Evolutionary conservation across 35 echinoderm and acorn worm genomes (phyloP).

Genomic region (Lytechinus variegatus): DNA sequence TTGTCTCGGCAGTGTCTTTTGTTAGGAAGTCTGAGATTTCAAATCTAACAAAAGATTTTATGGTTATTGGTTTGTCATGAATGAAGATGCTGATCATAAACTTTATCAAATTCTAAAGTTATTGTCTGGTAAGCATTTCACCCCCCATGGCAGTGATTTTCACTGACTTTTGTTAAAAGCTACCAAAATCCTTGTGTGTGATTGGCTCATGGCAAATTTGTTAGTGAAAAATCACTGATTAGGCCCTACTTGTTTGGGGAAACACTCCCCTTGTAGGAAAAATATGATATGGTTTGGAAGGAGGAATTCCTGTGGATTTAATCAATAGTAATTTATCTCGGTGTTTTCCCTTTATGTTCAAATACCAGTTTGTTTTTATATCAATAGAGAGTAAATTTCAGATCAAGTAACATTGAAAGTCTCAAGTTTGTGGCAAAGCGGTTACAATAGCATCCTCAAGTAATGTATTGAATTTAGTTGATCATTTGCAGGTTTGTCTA

Average conservation of each 20-base stretch:
- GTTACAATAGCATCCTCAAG: not conserved
- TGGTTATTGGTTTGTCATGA: not conserved
- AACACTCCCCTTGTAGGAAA: too few species aligned
- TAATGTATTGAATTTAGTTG: not conserved
- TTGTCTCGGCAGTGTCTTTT: not conserved
- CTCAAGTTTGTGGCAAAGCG: not conserved
- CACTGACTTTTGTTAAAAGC: too few species aligned
- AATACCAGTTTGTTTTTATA: not conserved
- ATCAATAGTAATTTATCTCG: not conserved
- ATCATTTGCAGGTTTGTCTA: not conserved
- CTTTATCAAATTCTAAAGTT: too few species aligned
- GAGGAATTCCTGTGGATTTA: not conserved
- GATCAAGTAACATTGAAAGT: not conserved
- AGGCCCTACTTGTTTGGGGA: too few species aligned
- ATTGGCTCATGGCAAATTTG: too few species aligned
- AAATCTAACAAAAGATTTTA: not conserved
- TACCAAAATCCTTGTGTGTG: too few species aligned
- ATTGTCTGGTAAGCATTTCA: too few species aligned
- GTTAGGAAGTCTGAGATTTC: not conserved
- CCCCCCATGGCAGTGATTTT: too few species aligned
- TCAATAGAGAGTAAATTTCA: not conserved
- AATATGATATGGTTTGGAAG: not conserved
- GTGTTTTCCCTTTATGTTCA: not conserved
- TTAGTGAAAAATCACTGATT: too few species aligned
- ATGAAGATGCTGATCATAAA: not conserved